Percentiles rank a stretch among this genome's conserved stretches.
phyloP scores from a whole-genome alignment of 2,797 vertebrate genomes.

The Anguilla obscura region DNA sequence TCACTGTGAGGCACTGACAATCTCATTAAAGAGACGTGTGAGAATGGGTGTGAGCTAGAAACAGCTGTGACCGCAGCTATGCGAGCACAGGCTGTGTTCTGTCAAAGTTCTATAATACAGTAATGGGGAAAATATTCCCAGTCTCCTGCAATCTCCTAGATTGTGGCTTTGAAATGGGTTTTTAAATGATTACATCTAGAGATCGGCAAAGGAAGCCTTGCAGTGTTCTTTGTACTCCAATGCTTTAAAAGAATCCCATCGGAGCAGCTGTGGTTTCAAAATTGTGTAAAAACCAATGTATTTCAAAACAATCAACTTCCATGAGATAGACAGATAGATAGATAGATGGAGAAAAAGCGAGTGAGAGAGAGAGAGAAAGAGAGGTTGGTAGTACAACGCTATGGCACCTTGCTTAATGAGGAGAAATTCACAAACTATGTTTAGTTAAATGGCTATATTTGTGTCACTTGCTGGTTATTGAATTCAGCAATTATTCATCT shows the following conservation, averaged over 20 bases:
- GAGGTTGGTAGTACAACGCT: background rate
- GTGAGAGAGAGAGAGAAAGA: background rate
- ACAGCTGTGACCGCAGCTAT: background rate
- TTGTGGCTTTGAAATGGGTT: background rate
- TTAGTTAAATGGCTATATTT: background rate
- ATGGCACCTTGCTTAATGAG: background rate
- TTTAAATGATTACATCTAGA: background rate
- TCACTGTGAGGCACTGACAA: background rate
- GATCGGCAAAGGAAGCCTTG: background rate
- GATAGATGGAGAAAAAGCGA: background rate
- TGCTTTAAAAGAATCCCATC: background rate
- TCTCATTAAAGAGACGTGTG: background rate
- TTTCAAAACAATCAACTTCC: no score
- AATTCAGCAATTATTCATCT: background rate
- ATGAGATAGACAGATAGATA: no score
- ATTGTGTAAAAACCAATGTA: background rate
- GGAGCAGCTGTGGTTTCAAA: background rate
- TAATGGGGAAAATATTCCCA: background rate
- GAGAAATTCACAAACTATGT: background rate
- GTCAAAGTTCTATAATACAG: background rate
- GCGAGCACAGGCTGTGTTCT: no score
- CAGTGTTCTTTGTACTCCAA: background rate
- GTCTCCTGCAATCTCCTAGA: background rate
- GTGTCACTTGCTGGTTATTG: background rate
- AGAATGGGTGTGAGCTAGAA: background rate